Evolutionary conservation across 2,888 invertebrate genomes (phyloP).

Genomic region (Eupithecia inturbata): DNA sequence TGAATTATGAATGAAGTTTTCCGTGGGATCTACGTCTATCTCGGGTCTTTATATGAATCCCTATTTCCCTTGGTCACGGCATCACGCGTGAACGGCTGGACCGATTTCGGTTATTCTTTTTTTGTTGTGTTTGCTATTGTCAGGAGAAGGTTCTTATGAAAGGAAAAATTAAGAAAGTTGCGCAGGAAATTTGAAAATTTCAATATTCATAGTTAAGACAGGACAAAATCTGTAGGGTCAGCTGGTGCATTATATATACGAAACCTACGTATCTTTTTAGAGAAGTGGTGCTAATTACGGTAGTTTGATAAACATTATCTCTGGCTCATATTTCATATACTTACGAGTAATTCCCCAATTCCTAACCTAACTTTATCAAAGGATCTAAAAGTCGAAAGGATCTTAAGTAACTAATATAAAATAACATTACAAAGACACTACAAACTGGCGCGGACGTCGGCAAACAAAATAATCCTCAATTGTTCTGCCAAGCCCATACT

Average conservation of each 20-base stretch:
- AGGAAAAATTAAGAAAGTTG: too few species aligned
- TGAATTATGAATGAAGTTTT: not conserved
- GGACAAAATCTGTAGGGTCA: too few species aligned
- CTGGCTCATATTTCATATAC: not conserved
- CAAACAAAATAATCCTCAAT: slow-evolving; percentile 25
- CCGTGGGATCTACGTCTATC: not conserved
- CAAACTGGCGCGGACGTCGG: slow-evolving; percentile 8
- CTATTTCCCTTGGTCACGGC: too few species aligned
- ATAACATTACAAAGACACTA: slow-evolving; percentile 5
- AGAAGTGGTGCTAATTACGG: not conserved
- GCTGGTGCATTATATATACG: not conserved
- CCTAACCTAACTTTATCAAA: not conserved
- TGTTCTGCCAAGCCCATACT: slow-evolving; percentile 16
- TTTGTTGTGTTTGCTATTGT: too few species aligned
- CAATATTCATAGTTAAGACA: too few species aligned
- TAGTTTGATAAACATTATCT: not conserved
- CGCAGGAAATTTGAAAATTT: too few species aligned
- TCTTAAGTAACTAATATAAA: not conserved
- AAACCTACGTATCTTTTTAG: not conserved
- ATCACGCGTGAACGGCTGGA: too few species aligned
- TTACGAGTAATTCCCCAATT: not conserved
- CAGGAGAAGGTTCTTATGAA: too few species aligned
- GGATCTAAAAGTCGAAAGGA: not conserved
- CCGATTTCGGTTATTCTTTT: too few species aligned
- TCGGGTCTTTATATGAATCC: too few species aligned